Evolutionary conservation across 2,888 invertebrate genomes (phyloP), one percentile per base, ranked within the genome.

Genomic region (Callimorpha dominula): DNA sequence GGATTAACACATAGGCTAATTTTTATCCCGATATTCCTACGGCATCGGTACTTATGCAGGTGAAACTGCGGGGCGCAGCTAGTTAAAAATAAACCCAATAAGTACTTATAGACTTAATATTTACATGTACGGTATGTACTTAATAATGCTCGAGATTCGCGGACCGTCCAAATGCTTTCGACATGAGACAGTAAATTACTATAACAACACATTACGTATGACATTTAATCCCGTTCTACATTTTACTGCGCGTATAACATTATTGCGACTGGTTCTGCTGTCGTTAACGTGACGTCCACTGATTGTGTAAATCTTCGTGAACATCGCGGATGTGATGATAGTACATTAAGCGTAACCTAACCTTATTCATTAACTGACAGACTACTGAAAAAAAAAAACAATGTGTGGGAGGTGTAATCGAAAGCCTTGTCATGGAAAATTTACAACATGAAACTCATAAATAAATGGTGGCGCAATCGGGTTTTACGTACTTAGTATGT

Each of bases 211-310:
- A 77, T 78, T 79, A 78, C 57, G 69, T 70, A 68, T 75, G 75
- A 85, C 84, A 86, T 85, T 82, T 78, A 86, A 85, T 85, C 81
- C 80, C 77, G 85, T 81, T 83, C 85, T 70, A 85, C 76, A 84
- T 84, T 80, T 82, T 74, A 78, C 77, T 73, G 77, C 76, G 71
- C 72, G 73, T 79, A 74, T 77, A 74, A 74, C 50, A 60, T 70
- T 79, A 74, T 78, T 81, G 82, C 81, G 76, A 75, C 65, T 75
- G 60, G 64, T 15, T 68, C 31, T 49, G 49, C 68, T 74, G 74
- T 84, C 84, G 78, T 77, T 76, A 84, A 84, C 80, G 54, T 75
- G 75, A 60, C 75, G 74, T 71, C 60, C 79, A 78, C 74, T 77
- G 77, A 77, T 83, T 83, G 83, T 81, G 83, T 75, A 84, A 84